Percentiles rank a stretch among this genome's conserved stretches.
Evolutionary conservation across 2,797 vertebrate genomes (phyloP).

Genomic region (Vipera latastei): DNA sequence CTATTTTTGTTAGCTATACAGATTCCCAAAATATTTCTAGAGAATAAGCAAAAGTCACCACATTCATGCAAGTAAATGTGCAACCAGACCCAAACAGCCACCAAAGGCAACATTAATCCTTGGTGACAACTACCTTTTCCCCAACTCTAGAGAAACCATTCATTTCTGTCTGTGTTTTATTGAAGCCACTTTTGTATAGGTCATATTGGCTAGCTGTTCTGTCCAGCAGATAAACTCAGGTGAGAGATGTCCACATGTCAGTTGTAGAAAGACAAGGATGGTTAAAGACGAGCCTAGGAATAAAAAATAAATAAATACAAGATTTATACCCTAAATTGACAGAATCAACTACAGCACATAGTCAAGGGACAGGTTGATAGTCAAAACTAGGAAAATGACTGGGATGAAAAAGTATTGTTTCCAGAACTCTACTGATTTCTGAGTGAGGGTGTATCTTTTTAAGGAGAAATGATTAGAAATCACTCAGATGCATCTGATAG

Average conservation of each 20-base stretch:
- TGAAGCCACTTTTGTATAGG: background rate
- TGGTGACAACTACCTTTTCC: background rate
- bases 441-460: background rate
- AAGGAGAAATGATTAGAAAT: background rate
- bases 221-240: background rate
- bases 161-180: background rate
- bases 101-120: background rate
- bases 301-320: background rate
- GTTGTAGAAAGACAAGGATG: background rate
- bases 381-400: background rate
- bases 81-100: background rate
- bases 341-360: background rate
- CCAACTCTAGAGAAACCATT: background rate
- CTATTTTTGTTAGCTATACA: background rate
- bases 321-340: background rate
- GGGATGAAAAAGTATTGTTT: background rate
- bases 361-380: background rate
- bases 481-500: background rate
- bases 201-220: background rate
- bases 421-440: background rate
- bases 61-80: background rate
- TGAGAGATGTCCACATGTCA: background rate
- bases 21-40: background rate
- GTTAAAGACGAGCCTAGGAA: background rate
- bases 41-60: background rate